Conservation (phyloP, 2,888 invertebrate genomes). For the Odontomyia ornata region DNA sequence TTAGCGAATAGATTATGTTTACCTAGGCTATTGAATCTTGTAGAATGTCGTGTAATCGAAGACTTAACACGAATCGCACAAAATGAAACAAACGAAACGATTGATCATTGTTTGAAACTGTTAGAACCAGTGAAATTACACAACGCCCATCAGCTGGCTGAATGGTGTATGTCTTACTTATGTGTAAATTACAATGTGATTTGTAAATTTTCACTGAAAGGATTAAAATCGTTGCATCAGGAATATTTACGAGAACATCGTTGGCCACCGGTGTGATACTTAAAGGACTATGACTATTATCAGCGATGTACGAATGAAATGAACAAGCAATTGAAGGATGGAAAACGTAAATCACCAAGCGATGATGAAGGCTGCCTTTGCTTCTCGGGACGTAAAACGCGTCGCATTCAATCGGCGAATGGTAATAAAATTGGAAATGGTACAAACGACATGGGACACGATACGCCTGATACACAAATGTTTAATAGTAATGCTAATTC, state of each 20-base stretch:
- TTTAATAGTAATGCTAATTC: conserved; percentile 65
- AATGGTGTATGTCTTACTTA: conserved; percentile 93
- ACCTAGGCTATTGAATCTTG: conserved; percentile 84
- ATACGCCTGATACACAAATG: conserved; percentile 59
- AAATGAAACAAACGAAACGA: conserved; percentile 77
- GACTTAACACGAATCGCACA: conserved; percentile 74
- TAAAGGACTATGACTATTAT: conserved; percentile 92
- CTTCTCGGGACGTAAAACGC: conserved; percentile 72
- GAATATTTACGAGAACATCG: conserved; percentile 89
- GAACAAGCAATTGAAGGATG: conserved; percentile 80
- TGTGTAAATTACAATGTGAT: conserved; percentile 92
- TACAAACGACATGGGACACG: conserved; percentile 51
- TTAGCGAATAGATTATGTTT: conserved; percentile 92
- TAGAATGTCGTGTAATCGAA: conserved; percentile 86
- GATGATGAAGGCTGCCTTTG: conserved; percentile 82
- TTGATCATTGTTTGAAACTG: conserved; percentile 86
- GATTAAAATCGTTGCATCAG: conserved; percentile 79
- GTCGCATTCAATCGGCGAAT: conserved; percentile 53
- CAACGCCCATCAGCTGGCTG: conserved; percentile 92
- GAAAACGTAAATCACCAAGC: conserved; percentile 67
- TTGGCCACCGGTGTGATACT: conserved; percentile 96
- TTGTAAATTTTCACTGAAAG: conserved; percentile 83
- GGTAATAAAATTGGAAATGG: conserved; percentile 49
- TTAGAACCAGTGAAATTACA: conserved; percentile 93
- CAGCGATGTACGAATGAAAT: conserved; percentile 88